Evolutionary conservation across 1,140 invertebrate genomes (phyloP).

Genomic region (Brachionus koreanus): DNA sequence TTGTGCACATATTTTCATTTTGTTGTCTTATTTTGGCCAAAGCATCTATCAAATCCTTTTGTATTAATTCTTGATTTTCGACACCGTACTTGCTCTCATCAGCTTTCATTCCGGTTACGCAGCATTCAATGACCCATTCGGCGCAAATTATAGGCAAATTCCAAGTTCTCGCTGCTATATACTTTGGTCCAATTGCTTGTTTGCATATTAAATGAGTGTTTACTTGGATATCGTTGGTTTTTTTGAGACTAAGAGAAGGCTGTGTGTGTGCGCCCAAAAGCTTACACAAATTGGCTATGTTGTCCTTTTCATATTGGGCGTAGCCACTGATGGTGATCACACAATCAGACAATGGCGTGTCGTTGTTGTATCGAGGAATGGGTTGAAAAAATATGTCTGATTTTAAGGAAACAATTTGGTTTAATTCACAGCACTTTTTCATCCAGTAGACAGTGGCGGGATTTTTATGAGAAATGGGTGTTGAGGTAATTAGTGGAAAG

Average conservation of each 20-base stretch:
- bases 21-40: conserved; percentile 26
- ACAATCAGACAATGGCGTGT: neutral
- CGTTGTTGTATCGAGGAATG: neutral
- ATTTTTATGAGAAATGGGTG: conserved; percentile 18
- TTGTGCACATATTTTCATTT: conserved; percentile 34
- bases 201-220: conserved; percentile 43
- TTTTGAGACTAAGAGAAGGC: conserved; percentile 3
- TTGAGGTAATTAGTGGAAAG: conserved; percentile 18
- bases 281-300: conserved; percentile 34
- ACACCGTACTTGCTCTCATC: conserved; percentile 18
- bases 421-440: conserved; percentile 37
- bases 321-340: conserved; percentile 35
- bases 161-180: conserved; percentile 34
- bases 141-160: conserved; percentile 21
- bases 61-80: neutral
- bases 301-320: conserved; percentile 31
- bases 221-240: conserved; percentile 8
- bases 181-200: conserved; percentile 35
- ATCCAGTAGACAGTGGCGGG: conserved; percentile 39
- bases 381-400: conserved; percentile 27
- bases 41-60: conserved; percentile 19
- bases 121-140: conserved; percentile 42
- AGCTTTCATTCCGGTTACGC: conserved; percentile 20
- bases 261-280: conserved; percentile 26
- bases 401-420: neutral